Base-by-base conservation (phyloP, 2,888 invertebrate species). In the Dendrolimus pini region DNA sequence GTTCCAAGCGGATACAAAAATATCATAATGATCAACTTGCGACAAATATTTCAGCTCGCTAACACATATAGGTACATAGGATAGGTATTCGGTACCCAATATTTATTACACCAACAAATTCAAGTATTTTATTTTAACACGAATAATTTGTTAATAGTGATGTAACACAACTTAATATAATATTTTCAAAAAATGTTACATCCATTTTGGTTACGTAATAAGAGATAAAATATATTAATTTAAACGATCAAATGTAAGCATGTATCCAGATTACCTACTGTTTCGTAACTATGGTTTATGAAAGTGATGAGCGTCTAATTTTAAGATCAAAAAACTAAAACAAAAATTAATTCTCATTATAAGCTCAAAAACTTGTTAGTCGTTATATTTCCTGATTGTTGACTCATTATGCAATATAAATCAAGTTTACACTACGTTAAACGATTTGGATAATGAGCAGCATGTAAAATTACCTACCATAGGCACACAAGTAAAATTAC, bases 151-250 rank as follows among this genome's bases (percentile, higher is more conserved):
- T 10, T 10, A 47, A 47, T 12, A 47, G 47, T 47, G 47, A 47
- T 47, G 47, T 47, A 47, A 47, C 9, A 47, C 1, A 10, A 47
- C 6, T 47, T 7, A 8, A 47, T 47, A 12, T 12, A 47, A 47
- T 47, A 47, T 47, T 47, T 30, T 30, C 30, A 30, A 6, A 30
- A 18, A 47, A 9, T 7, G 3, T 30, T 47, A 47, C 9, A 12
- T 2, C 1, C 8, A 47, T 47, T 47, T 0, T 10, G 12, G 47
- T 47, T 47, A 47, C 47, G 47, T 47, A 47, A 47, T 47, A 47
- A 10, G 12, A 7, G 47, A 47, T 10, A 55, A 64, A 58, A 65
- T 63, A 68, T 67, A 73, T 76, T 74, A 68, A 75, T 69, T 65
- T 60, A 62, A 70, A 47, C 69, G 65, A 59, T 65, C 61, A 62